Evolutionary conservation across 1,140 invertebrate genomes (phyloP).

Genomic region (Pseudachorutes palmiensis): DNA sequence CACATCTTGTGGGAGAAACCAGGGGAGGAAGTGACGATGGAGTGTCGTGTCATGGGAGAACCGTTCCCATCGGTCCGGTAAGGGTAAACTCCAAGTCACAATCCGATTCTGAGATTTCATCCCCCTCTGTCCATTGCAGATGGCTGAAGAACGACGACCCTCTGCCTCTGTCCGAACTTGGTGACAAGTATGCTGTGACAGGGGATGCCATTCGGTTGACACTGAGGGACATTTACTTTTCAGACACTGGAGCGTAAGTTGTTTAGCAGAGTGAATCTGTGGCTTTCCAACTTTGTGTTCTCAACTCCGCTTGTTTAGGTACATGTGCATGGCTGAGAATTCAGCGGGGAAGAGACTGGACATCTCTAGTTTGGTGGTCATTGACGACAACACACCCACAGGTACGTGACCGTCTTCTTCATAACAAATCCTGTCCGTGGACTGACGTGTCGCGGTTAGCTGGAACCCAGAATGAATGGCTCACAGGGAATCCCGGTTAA

Average conservation of each 20-base stretch:
- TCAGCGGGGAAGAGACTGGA: conserved; percentile 60
- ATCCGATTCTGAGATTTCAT: conserved; percentile 3
- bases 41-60: conserved; percentile 61
- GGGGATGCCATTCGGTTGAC: conserved; percentile 63
- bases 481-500: no score
- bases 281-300: no score
- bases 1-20: conserved; percentile 58
- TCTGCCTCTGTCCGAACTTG: conserved; percentile 45
- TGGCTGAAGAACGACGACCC: conserved; percentile 67
- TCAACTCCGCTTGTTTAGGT: no score
- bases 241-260: conserved; percentile 67
- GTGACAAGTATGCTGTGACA: conserved; percentile 55
- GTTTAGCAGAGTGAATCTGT: no score
- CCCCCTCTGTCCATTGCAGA: conserved; percentile 46
- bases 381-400: conserved; percentile 53
- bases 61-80: conserved; percentile 48
- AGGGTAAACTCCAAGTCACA: not conserved
- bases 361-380: conserved; percentile 61
- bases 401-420: no score
- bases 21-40: conserved; percentile 57
- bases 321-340: conserved; percentile 67
- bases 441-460: no score
- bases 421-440: no score
- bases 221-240: conserved; percentile 58
- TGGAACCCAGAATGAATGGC: no score